phyloP scores from a whole-genome alignment of 2,113 vertebrate genomes.

The Montifringilla adamsi region DNA sequence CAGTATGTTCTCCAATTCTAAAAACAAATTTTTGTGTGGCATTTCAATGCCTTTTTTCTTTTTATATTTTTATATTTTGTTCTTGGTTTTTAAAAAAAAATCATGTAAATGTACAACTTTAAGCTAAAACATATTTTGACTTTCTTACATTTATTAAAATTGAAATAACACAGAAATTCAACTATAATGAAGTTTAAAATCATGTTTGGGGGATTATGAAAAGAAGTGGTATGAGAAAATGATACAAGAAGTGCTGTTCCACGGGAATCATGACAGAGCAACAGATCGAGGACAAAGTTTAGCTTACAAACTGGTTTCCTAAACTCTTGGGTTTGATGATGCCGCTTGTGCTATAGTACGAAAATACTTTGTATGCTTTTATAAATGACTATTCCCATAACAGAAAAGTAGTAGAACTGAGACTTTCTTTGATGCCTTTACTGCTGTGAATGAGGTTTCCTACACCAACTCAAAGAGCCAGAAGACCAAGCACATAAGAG shows the following conservation, averaged over 20 bases:
- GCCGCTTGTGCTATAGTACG: neutral
- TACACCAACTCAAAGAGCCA: neutral
- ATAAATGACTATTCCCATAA: neutral
- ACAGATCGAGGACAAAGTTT: neutral
- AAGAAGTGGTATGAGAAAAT: neutral
- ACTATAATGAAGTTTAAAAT: neutral
- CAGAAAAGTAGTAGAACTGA: neutral
- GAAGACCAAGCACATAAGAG: neutral
- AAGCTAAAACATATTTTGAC: neutral
- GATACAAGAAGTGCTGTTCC: neutral
- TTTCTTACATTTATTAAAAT: neutral
- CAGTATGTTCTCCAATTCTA: constrained; percentile 33
- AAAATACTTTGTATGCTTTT: neutral
- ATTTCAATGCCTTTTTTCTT: constrained; percentile 41
- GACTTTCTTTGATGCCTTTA: neutral
- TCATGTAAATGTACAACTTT: constrained; percentile 2
- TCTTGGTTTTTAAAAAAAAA: neutral
- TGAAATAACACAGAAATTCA: neutral
- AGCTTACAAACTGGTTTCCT: neutral
- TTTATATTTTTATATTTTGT: constrained; percentile 3
- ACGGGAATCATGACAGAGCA: neutral
- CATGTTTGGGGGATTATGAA: neutral
- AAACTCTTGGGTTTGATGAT: neutral
- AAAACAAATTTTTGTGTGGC: constrained; percentile 15
- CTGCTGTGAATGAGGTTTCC: neutral